phyloP scores from a whole-genome alignment of 2,888 invertebrate species.

The Drosophila neonasuta region DNA sequence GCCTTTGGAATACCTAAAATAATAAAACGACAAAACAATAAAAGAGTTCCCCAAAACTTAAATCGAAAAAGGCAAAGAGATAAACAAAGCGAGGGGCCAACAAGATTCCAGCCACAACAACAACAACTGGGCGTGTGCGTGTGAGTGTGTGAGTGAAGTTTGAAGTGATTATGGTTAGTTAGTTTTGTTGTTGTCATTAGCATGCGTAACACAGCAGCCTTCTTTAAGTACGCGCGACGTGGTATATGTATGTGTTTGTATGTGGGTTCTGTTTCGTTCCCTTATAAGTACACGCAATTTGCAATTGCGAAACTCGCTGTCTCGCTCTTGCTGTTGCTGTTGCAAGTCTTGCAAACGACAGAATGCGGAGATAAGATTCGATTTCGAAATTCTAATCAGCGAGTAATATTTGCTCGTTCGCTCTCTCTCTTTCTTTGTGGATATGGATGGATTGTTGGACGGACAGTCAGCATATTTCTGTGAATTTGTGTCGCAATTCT shows the following conservation, averaged over 20 bases:
- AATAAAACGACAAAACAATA: constrained; percentile 14
- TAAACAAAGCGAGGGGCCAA: background rate
- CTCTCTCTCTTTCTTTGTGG: constrained; percentile 1
- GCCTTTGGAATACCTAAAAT: constrained; percentile 55
- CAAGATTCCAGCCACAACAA: background rate
- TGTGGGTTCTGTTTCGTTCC: background rate
- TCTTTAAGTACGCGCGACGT: constrained; percentile 10
- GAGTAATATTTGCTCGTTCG: background rate
- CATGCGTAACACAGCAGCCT: constrained; percentile 50
- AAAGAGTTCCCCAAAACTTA: constrained; percentile 11
- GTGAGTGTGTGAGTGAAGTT: constrained; percentile 5
- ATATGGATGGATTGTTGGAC: constrained; percentile 42
- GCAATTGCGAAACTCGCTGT: constrained; percentile 39
- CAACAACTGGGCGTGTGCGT: constrained; percentile 4
- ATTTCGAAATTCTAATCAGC: constrained; percentile 41
- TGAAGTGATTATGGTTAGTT: constrained; percentile 59
- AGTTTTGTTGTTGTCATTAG: constrained; percentile 59
- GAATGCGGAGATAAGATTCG: constrained; percentile 62
- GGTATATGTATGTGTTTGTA: background rate
- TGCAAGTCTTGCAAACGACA: constrained; percentile 17
- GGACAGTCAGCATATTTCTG: constrained; percentile 49
- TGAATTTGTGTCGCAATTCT: constrained; percentile 56
- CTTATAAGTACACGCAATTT: constrained; percentile 16
- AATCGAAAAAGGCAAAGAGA: constrained; percentile 26
- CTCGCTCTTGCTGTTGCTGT: constrained; percentile 8